Conservation (phyloP, 2,888 invertebrate genomes). For the Dynastes hyllus region DNA sequence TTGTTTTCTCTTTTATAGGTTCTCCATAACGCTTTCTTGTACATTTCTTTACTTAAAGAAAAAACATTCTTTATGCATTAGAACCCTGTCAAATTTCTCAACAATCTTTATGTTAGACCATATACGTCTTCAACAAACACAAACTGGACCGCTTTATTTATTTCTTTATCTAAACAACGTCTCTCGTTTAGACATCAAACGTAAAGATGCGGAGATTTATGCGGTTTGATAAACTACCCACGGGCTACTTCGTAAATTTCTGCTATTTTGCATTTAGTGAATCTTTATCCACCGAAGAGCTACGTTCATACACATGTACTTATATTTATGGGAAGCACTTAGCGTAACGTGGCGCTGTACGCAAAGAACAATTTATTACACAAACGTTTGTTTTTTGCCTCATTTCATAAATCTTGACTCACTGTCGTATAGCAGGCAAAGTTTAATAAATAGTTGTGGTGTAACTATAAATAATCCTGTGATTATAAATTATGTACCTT, state of each 20-base stretch:
- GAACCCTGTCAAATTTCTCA: too few relatives aligned
- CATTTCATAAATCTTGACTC: constrained; percentile 11
- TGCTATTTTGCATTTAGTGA: constrained; percentile 39
- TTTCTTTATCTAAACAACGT: neutral
- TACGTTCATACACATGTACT: neutral
- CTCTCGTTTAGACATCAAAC: constrained; percentile 24
- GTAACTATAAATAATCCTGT: constrained; percentile 4
- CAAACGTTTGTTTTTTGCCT: constrained; percentile 8
- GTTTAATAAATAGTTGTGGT: constrained; percentile 11
- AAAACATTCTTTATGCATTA: too few relatives aligned
- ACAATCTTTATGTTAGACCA: neutral
- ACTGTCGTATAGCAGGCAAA: neutral
- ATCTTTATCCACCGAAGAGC: constrained; percentile 18
- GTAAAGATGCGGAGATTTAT: constrained; percentile 31
- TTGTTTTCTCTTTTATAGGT: too few relatives aligned
- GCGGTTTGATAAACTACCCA: constrained; percentile 37
- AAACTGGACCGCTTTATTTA: neutral
- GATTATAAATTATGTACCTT: neutral
- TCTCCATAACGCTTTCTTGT: too few relatives aligned
- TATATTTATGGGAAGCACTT: constrained; percentile 33
- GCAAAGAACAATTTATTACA: constrained; percentile 38
- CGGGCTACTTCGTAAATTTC: constrained; percentile 40
- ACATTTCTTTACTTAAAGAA: too few relatives aligned
- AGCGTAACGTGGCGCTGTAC: constrained; percentile 5
- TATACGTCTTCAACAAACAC: neutral